Evolutionary conservation across 2,113 vertebrate species (phyloP), one percentile per base, ranked within the genome.

Genomic region (Thermophis baileyi): DNA sequence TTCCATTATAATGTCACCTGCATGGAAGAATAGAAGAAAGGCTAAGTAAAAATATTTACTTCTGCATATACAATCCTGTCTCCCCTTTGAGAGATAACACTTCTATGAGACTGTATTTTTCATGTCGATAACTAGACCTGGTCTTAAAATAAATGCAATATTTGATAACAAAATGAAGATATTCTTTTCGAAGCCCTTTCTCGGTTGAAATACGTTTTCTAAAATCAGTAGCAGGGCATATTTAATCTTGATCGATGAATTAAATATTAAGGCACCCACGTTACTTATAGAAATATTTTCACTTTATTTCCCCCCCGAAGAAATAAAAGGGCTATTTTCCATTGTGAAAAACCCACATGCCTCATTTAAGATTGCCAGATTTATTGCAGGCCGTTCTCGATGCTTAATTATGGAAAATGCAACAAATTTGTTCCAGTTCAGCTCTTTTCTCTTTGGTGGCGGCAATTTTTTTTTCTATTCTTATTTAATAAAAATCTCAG

Each of bases 301-400:
- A 74, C 8, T 94, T 89, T 53, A n/a, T 81, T 30, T 40, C 44
- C 44, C 44, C 44, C 44, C 63, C 85, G 91, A 93, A 91, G 53
- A 89, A 92, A 89, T 25, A 88, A 53, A 44, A 54, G 9, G 88
- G n/a, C 24, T 0, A 35, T 25, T 89, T 44, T 69, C 85, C 91
- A 53, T 55, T 0, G 51, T 63, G 92, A 88, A 35, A 11, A 95
- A 88, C 86, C 87, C 63, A 88, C 24, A 93, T n/a, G 54, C 91
- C 96, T 88, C 92, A 94, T 96, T 69, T 87, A 95, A 4, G 3
- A 96, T 57, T 0, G 89, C 90, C 95, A 95, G 95, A 97, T 96
- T 97, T 96, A 97, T 97, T 96, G 97, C 95, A 95, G 35, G 96
- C 95, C 95, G 91, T 96, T 97, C 91, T 94, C 92, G 86, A 88